Percentiles rank a stretch among this genome's conserved stretches.
Evolutionary conservation across 2,888 invertebrate genomes (phyloP).

Genomic region (Polydrusus cervinus): DNA sequence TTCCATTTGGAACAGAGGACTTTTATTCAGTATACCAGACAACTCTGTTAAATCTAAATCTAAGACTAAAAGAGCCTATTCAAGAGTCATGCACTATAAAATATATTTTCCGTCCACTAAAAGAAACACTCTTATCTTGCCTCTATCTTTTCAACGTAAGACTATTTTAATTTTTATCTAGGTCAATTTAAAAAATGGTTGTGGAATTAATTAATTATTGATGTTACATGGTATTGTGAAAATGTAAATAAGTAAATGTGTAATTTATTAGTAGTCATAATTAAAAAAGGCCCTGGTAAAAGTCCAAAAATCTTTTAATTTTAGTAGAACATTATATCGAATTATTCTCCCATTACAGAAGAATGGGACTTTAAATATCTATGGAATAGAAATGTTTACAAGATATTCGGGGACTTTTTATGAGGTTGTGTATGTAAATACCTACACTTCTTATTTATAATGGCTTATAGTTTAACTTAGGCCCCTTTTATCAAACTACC

Average conservation of each 20-base stretch:
- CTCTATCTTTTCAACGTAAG: conserved; percentile 21
- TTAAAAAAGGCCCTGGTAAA: background rate
- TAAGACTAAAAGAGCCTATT: conserved; percentile 10
- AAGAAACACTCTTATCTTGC: conserved; percentile 14
- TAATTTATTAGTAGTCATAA: conserved; percentile 36
- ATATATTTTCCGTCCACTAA: conserved; percentile 39
- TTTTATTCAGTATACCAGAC: too few relatives aligned
- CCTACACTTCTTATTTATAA: conserved; percentile 40
- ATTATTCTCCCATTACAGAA: too few relatives aligned
- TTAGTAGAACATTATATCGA: background rate
- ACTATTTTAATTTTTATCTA: conserved; percentile 18
- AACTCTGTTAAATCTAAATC: conserved; percentile 6
- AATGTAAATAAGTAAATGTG: conserved; percentile 52
- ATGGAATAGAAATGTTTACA: too few relatives aligned
- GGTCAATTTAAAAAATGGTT: conserved; percentile 33
- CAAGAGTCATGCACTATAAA: conserved; percentile 19
- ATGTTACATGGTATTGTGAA: conserved; percentile 50
- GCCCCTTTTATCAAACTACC: background rate
- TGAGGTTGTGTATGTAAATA: conserved; percentile 32
- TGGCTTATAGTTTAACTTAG: conserved; percentile 26
- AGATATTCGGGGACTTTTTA: background rate
- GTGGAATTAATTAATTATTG: conserved; percentile 39
- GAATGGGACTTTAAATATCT: too few relatives aligned
- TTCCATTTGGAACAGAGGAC: too few relatives aligned
- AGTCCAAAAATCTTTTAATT: background rate